Percentiles rank a stretch among this genome's conserved stretches.
Evolutionary conservation across 2,797 vertebrate species (phyloP).

Genomic region (Gadopsis bispinosus): DNA sequence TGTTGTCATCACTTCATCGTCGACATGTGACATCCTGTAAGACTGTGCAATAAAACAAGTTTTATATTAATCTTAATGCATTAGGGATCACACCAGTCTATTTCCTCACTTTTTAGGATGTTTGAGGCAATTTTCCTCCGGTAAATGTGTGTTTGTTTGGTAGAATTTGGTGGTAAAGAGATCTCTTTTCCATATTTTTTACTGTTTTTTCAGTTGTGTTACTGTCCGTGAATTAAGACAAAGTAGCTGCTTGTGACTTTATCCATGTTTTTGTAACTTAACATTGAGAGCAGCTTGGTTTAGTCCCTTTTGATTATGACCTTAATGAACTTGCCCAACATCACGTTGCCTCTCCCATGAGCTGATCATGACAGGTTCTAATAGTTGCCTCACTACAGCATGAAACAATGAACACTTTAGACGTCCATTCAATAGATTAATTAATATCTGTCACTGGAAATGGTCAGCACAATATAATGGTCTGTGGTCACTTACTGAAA

Average conservation of each 20-base stretch:
- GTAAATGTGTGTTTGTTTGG: background rate
- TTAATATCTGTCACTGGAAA: conserved; percentile 33
- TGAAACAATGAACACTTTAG: conserved; percentile 2
- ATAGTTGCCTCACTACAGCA: conserved; percentile 3
- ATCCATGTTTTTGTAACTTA: background rate
- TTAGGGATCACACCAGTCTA: conserved; percentile 17
- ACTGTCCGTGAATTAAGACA: background rate
- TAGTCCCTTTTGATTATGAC: background rate
- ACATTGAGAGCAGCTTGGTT: background rate
- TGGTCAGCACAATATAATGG: conserved; percentile 21
- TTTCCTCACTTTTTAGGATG: background rate
- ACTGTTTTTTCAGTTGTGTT: background rate
- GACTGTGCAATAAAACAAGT: conserved; percentile 46
- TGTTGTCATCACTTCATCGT: conserved; percentile 23
- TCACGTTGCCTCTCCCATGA: background rate
- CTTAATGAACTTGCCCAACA: background rate
- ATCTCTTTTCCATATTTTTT: background rate
- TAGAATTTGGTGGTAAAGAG: background rate
- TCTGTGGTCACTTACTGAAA: conserved; percentile 43
- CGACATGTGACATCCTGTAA: conserved; percentile 37
- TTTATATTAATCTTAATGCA: conserved; percentile 33
- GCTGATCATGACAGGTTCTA: background rate
- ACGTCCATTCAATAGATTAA: conserved; percentile 15
- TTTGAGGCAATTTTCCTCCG: background rate
- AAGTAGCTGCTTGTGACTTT: background rate